Conservation (phyloP, 92 coral and sea anemone species). For the Bergia puertoricense region DNA sequence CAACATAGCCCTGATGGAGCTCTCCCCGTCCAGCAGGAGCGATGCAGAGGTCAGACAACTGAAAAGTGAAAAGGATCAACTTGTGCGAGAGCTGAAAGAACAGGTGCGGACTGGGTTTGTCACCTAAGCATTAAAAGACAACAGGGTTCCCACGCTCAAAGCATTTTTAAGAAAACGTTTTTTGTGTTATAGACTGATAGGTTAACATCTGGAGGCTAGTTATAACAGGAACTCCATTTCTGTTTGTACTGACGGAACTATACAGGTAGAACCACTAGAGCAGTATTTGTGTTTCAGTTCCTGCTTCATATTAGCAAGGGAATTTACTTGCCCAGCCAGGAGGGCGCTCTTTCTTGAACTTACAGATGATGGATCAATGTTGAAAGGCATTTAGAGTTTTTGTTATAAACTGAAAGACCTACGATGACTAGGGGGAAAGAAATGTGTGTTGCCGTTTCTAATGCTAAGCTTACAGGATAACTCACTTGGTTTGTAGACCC, state of each 20-base stretch:
- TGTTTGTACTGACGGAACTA: no score
- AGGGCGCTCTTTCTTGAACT: not conserved
- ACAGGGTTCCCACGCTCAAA: no score
- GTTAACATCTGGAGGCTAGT: no score
- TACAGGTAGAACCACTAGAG: no score
- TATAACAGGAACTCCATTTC: no score
- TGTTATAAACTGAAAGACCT: not conserved
- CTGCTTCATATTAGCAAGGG: not conserved
- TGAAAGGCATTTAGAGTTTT: not conserved
- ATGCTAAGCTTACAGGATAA: not conserved
- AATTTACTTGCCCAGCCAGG: not conserved
- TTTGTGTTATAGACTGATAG: no score
- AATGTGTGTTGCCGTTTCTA: not conserved
- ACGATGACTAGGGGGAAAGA: not conserved
- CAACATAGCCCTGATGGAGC: constrained; percentile 92
- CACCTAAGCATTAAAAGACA: no score
- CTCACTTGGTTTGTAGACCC: constrained; percentile 59
- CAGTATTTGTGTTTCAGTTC: no score
- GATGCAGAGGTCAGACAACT: constrained; percentile 87
- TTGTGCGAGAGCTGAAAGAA: constrained; percentile 91
- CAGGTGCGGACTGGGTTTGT: constrained; percentile 61
- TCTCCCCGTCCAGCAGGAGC: constrained; percentile 86
- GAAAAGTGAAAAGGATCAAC: constrained; percentile 93
- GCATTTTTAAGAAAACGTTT: no score
- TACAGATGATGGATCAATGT: not conserved